Evolutionary conservation across 2,888 invertebrate species (phyloP).

Genomic region (Cheilosia vernalis): DNA sequence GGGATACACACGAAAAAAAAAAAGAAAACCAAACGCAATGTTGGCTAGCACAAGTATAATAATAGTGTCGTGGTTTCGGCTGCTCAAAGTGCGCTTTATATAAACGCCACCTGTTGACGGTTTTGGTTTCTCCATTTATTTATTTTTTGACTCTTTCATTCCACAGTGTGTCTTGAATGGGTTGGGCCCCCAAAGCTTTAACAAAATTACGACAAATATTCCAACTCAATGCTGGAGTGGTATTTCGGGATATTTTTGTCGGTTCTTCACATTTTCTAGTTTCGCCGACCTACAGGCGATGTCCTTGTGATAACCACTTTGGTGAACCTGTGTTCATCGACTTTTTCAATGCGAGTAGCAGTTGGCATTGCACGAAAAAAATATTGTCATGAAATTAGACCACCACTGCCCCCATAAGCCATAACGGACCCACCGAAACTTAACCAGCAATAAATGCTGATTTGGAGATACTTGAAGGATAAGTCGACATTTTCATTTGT

Average conservation of each 20-base stretch:
- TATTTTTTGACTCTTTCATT: background rate
- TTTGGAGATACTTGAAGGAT: slow-evolving; percentile 64
- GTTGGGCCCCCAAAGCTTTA: slow-evolving; percentile 10
- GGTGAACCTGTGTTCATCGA: background rate
- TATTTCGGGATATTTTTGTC: slow-evolving; percentile 49
- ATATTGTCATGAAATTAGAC: slow-evolving; percentile 42
- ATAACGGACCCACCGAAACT: background rate
- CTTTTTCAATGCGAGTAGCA: background rate
- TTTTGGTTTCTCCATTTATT: background rate
- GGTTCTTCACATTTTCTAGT: slow-evolving; percentile 3
- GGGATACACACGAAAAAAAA: slow-evolving; percentile 3
- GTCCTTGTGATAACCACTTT: slow-evolving; percentile 46
- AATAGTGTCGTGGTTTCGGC: slow-evolving; percentile 49
- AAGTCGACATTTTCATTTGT: slow-evolving; percentile 36
- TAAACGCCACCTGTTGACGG: slow-evolving; percentile 67
- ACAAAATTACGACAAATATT: slow-evolving; percentile 30
- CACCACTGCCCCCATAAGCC: background rate
- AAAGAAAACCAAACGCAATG: slow-evolving; percentile 13
- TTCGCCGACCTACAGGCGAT: slow-evolving; percentile 11
- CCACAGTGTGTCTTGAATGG: slow-evolving; percentile 4
- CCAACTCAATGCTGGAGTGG: slow-evolving; percentile 50
- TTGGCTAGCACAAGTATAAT: slow-evolving; percentile 62
- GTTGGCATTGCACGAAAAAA: slow-evolving; percentile 16
- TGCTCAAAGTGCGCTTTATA: slow-evolving; percentile 45
- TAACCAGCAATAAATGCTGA: slow-evolving; percentile 48